Percentiles rank a stretch among this genome's conserved stretches.
These are phyloP conservation scores for Syngnathus scovelli DNA, from an alignment of 2,113 vertebrate genomes.

Conservation along the genomic window DNA sequence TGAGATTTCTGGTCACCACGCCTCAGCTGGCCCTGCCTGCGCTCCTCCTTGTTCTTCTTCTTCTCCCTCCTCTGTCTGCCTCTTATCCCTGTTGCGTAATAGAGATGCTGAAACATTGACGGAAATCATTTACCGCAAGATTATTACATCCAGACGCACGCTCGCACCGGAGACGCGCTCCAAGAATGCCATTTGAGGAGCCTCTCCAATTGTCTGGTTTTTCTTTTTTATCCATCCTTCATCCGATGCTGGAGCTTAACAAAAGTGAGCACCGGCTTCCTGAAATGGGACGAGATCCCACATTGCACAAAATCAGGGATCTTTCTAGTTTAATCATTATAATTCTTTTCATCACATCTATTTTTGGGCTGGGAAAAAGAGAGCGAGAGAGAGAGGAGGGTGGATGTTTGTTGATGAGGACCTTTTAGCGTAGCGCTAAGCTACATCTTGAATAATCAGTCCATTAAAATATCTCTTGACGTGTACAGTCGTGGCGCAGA, in stretches of 20 bases:
- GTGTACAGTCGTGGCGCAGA: background rate
- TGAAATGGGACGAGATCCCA: constrained; percentile 15
- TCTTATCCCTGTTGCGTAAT: constrained; percentile 63
- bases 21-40: constrained; percentile 15
- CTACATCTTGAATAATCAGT: no score
- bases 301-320: constrained; percentile 5
- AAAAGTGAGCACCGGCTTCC: constrained; percentile 10
- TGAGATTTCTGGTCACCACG: constrained; percentile 14
- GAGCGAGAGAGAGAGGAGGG: no score
- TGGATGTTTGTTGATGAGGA: no score
- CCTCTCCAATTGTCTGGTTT: constrained; percentile 46
- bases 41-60: constrained; percentile 6
- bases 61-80: constrained; percentile 44
- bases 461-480: background rate
- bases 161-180: background rate
- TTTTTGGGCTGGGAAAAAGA: no score
- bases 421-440: no score
- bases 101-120: constrained; percentile 73
- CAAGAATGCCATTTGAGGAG: constrained; percentile 58
- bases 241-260: constrained; percentile 8
- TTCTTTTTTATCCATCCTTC: constrained; percentile 24
- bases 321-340: no score
- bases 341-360: no score
- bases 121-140: constrained; percentile 71
- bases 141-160: constrained; percentile 56